A percentile compares a stretch with the other conserved stretches of the same genome.
phyloP scores from a whole-genome alignment of 2,888 invertebrate genomes.

The Leptura quadrifasciata region DNA sequence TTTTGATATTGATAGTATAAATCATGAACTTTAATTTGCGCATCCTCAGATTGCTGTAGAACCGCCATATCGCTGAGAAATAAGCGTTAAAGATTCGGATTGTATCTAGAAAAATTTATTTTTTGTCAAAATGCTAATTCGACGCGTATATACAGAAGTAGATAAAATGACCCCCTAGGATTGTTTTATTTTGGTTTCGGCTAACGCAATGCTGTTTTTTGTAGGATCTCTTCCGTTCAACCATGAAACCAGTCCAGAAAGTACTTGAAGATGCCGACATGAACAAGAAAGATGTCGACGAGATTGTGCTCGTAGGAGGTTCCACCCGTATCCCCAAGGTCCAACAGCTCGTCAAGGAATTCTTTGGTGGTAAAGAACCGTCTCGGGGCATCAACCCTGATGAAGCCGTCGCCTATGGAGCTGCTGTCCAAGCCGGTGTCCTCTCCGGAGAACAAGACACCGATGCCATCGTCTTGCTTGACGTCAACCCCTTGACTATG shows the following conservation, averaged over 20 bases:
- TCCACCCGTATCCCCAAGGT: conserved; percentile 99
- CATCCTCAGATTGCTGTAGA: too few species aligned
- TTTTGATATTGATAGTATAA: too few species aligned
- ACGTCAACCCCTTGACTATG: conserved; percentile 98
- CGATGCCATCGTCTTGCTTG: conserved; percentile 95
- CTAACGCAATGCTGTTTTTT: conserved; percentile 23
- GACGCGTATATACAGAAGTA: too few species aligned
- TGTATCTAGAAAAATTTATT: too few species aligned
- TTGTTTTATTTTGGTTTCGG: too few species aligned
- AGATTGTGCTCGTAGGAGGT: conserved; percentile 99
- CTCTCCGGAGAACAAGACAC: conserved; percentile 98
- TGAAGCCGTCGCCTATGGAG: conserved; percentile 99
- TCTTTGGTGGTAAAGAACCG: conserved; percentile 98
- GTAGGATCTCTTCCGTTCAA: conserved; percentile 87
- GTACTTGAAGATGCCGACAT: conserved; percentile 99
- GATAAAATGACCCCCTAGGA: too few species aligned
- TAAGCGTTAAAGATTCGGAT: too few species aligned
- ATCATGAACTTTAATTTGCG: too few species aligned
- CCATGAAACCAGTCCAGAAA: conserved; percentile 95
- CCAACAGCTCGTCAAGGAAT: conserved; percentile 93
- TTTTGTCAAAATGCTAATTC: too few species aligned
- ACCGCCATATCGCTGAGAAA: too few species aligned
- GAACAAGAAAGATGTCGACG: conserved; percentile 98
- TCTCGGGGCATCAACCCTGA: conserved; percentile 99
- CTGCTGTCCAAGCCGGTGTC: conserved; percentile 98